These are phyloP conservation scores for Callithrix jacchus DNA, from an alignment of 2,113 vertebrate genomes.

Conservation along the genomic window DNA sequence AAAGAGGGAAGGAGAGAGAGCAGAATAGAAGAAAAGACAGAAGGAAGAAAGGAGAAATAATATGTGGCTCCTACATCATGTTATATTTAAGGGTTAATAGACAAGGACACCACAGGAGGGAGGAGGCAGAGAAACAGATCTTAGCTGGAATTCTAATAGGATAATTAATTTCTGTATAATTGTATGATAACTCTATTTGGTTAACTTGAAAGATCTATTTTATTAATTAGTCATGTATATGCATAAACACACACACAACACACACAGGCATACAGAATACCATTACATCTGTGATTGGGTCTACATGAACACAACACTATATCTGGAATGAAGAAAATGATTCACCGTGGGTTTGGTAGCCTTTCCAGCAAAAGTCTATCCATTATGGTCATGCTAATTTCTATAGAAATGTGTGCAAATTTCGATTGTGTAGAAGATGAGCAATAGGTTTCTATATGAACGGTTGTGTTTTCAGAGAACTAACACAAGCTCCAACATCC, in stretches of 20 bases:
- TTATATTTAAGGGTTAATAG: slow-evolving; percentile 35
- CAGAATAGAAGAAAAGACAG: background rate
- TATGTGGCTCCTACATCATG: accelerated
- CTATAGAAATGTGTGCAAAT: slow-evolving; percentile 21
- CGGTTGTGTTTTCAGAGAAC: background rate
- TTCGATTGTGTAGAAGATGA: background rate
- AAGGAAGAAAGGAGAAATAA: background rate
- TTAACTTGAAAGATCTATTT: slow-evolving; percentile 54
- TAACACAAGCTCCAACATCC: background rate
- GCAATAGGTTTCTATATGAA: background rate
- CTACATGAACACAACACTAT: background rate
- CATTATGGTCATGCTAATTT: background rate
- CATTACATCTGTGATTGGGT: background rate
- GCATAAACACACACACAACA: slow-evolving; percentile 27
- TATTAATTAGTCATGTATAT: slow-evolving; percentile 51
- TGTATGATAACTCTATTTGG: slow-evolving; percentile 57
- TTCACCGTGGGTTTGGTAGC: background rate
- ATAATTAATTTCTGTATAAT: slow-evolving; percentile 67
- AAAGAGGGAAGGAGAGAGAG: no score
- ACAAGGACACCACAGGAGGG: background rate
- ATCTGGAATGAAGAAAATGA: background rate
- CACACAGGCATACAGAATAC: background rate
- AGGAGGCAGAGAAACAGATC: slow-evolving; percentile 24
- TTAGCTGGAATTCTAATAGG: slow-evolving; percentile 60
- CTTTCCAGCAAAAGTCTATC: background rate